Base-by-base conservation (phyloP, 64 coral and sea anemone species). In the Cladopsammia gracilis region DNA sequence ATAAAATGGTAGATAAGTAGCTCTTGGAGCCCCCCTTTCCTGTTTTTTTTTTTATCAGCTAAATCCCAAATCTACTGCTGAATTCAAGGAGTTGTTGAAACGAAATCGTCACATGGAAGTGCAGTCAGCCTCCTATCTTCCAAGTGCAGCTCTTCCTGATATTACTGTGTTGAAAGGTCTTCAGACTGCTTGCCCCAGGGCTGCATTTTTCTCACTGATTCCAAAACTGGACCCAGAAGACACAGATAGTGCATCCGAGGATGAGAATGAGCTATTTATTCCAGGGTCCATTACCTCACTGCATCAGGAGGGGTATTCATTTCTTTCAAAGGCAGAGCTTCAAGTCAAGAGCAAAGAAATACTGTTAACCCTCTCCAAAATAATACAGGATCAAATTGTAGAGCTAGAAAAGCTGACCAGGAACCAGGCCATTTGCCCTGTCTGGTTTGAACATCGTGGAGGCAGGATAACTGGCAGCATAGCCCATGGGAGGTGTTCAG, bases 381-480 rank as follows among this genome's bases (percentile, higher is more conserved):
- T 78, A 48, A 78, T 73, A 78, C 25, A 48, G 62, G 15, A 64
- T 77, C 23, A 77, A 65, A 78, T 61, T 77, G 25, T 49, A 59
- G 86, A 89, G 56, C 56, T 89, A 75, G 71, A 89, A 62, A 75
- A 60, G 18, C 48, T 88, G 45, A 78, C 87, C 56, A 89, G 72
- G 73, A 20, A 66, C 71, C 86, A 88, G 86, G 51, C 69, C 51
- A 73, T 88, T 56, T 75, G 69, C 71, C 71, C 86, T 61, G 52
- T 88, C 49, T 88, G 86, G 86, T 74, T 88, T 88, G 86, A 88
- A 58, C 68, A 88, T 72, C 46, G 64, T n/a, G 82, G 71, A 22
- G 89, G 89, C 0, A 52, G 77, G n/a, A 91, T 83, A 15, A 91
- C 89, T 72, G 89, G 48, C 20, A 91, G 64, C 54, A 82, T 60